phyloP scores from a whole-genome alignment of 2,113 vertebrate species.

The Pelecanus crispus region DNA sequence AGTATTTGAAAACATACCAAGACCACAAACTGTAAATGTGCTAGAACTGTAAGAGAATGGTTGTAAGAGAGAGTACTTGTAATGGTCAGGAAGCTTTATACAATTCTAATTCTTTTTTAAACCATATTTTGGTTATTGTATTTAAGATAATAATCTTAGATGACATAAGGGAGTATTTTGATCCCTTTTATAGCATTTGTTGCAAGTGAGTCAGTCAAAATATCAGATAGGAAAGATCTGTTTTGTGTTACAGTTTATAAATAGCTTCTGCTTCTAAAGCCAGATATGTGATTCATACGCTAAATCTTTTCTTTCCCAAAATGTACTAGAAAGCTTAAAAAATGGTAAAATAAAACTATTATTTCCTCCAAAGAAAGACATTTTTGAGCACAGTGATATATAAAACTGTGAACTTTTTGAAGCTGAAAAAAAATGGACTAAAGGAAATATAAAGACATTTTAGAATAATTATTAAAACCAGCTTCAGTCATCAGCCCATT shows the following conservation, averaged over 20 bases:
- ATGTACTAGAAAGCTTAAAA: slow-evolving; percentile 14
- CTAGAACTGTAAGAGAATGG: not conserved
- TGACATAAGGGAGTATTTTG: slow-evolving; percentile 25
- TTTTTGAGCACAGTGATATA: not conserved
- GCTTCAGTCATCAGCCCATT: not conserved
- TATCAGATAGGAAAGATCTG: slow-evolving; percentile 31
- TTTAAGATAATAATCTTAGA: slow-evolving; percentile 24
- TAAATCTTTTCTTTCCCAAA: slow-evolving; percentile 18
- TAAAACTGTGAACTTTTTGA: not conserved
- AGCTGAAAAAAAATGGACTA: not conserved
- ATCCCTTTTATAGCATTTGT: slow-evolving; percentile 31
- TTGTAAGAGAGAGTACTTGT: not conserved
- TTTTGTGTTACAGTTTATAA: slow-evolving; percentile 25
- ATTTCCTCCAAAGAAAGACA: not conserved
- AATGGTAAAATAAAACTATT: not conserved
- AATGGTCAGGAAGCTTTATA: not conserved
- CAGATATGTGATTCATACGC: slow-evolving; percentile 1
- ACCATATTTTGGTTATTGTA: not conserved
- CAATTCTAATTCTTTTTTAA: not conserved
- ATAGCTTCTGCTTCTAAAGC: slow-evolving; percentile 23
- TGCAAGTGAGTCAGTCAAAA: slow-evolving; percentile 38
- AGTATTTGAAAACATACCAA: not conserved
- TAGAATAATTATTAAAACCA: not conserved
- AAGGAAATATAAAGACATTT: slow-evolving; percentile 9
- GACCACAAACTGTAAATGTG: not conserved